Percentiles rank a stretch among this genome's conserved stretches.
These are phyloP conservation scores for Trogon melanurus DNA, from an alignment of 2,113 vertebrate genomes.

Conservation along the genomic window DNA sequence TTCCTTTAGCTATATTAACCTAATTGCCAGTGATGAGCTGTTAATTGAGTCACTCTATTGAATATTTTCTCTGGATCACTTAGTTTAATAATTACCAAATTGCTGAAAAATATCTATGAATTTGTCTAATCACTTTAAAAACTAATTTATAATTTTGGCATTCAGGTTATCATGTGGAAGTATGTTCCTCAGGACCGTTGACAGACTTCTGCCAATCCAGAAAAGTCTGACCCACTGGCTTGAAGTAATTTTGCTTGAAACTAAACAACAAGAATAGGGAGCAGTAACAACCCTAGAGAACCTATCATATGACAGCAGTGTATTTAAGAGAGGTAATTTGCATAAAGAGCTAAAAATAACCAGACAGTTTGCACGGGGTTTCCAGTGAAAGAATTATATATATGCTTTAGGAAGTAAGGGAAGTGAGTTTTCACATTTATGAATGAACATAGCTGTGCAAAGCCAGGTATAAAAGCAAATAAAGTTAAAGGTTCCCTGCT, in stretches of 20 bases:
- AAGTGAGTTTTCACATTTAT: neutral
- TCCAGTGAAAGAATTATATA: neutral
- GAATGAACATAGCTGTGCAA: neutral
- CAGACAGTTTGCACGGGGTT: neutral
- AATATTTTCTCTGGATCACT: neutral
- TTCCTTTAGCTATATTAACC: neutral
- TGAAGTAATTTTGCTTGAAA: neutral
- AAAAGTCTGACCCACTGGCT: neutral
- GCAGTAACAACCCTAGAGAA: neutral
- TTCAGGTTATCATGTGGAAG: neutral
- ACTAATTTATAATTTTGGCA: neutral
- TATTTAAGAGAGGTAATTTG: neutral
- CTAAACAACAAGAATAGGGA: neutral
- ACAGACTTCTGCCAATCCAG: neutral
- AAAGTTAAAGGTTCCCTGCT: constrained; percentile 30
- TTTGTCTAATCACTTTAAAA: neutral
- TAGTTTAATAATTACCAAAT: neutral
- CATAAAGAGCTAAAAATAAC: constrained; percentile 19
- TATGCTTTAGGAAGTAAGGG: neutral
- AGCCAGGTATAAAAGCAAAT: constrained; percentile 29
- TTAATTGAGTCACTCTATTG: neutral
- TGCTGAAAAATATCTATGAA: neutral
- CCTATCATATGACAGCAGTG: neutral
- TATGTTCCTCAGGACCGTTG: neutral
- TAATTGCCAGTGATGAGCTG: neutral